phyloP scores from a whole-genome alignment of 1,140 invertebrate species.

The Drosophila pachea region DNA sequence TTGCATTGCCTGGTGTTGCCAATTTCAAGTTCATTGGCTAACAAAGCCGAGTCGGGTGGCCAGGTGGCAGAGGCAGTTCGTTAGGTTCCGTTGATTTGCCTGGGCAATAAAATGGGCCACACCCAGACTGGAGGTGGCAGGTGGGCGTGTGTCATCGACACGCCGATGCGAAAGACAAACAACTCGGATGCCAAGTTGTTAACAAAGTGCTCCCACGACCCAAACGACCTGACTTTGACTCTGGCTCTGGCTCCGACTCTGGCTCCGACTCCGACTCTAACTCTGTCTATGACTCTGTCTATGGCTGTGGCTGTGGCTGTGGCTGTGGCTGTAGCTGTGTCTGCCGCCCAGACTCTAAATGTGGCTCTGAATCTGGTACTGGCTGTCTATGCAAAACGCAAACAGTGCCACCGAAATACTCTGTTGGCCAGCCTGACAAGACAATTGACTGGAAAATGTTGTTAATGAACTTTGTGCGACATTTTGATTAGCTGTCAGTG shows the following conservation, averaged over 20 bases:
- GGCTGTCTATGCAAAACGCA: constrained; percentile 58
- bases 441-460: constrained; percentile 76
- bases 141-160: constrained; percentile 67
- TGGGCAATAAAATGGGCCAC: constrained; percentile 53
- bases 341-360: too few species aligned
- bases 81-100: constrained; percentile 66
- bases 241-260: background rate
- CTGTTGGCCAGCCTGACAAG: constrained; percentile 49
- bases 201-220: constrained; percentile 67
- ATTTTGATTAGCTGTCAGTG: constrained; percentile 71
- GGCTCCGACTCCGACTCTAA: too few species aligned
- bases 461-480: constrained; percentile 76
- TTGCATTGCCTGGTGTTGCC: constrained; percentile 7
- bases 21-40: constrained; percentile 32
- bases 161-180: constrained; percentile 71
- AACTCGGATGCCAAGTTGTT: constrained; percentile 74
- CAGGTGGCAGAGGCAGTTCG: constrained; percentile 46
- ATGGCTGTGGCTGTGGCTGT: too few species aligned
- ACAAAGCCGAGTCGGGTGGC: background rate
- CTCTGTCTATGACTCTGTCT: too few species aligned
- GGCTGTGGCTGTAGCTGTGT: too few species aligned
- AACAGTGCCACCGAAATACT: constrained; percentile 57
- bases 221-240: constrained; percentile 27
- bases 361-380: too few species aligned
- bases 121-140: background rate